Evolutionary conservation across 2,113 vertebrate species (phyloP).

Genomic region (Prochilodus magdalenae): DNA sequence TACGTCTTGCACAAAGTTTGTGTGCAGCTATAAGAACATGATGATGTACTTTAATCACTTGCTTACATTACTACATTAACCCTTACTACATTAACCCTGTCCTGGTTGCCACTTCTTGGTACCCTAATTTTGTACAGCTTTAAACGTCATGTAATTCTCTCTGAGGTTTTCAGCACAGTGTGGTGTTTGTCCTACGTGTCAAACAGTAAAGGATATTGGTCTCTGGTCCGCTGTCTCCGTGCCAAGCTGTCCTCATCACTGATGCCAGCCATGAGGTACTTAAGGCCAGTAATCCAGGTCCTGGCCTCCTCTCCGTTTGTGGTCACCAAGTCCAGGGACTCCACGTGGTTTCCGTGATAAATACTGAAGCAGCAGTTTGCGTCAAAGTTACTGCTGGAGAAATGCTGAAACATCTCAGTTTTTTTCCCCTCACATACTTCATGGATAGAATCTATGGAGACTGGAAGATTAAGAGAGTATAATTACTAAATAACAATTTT

Average conservation of each 20-base stretch:
- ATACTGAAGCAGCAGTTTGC: constrained; percentile 98
- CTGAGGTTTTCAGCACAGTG: background rate
- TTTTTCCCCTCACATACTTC: constrained; percentile 94
- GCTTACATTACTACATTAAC: too few relatives aligned
- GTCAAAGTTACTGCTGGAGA: constrained; percentile 87
- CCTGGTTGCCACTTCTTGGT: too few relatives aligned
- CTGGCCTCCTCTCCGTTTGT: constrained; percentile 85
- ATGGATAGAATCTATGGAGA: constrained; percentile 93
- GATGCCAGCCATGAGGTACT: constrained; percentile 95
- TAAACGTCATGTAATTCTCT: too few relatives aligned
- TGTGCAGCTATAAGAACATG: too few relatives aligned
- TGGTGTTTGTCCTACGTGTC: background rate
- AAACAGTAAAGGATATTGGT: constrained; percentile 91
- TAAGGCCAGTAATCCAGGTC: constrained; percentile 94
- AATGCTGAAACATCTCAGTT: constrained; percentile 92
- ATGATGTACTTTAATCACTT: too few relatives aligned
- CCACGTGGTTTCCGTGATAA: constrained; percentile 90
- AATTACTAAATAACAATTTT: too few relatives aligned
- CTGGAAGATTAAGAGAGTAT: constrained; percentile 56
- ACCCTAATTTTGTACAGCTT: too few relatives aligned
- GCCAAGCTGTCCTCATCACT: constrained; percentile 95
- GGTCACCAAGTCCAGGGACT: constrained; percentile 91
- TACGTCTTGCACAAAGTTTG: too few relatives aligned
- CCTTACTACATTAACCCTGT: too few relatives aligned
- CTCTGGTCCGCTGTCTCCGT: constrained; percentile 90